Evolutionary conservation across 2,888 invertebrate species (phyloP).

Genomic region (Monoplex corrugatus): DNA sequence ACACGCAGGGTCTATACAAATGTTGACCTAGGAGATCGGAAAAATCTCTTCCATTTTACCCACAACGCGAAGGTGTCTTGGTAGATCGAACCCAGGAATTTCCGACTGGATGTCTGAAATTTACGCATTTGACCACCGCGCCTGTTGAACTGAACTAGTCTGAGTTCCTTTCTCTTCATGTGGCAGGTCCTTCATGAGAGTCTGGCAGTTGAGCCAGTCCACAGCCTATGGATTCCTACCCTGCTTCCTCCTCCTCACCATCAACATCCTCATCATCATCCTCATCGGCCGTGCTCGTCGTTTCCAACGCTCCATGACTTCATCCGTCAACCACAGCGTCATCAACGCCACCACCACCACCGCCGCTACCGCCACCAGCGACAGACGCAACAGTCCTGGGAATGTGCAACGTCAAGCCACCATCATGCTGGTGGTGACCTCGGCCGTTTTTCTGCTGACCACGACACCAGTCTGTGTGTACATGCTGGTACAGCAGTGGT

Average conservation of each 20-base stretch:
- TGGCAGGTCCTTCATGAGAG: conserved; percentile 27
- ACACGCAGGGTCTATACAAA: too few relatives aligned
- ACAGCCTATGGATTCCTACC: conserved; percentile 41
- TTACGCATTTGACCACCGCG: too few relatives aligned
- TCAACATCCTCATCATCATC: conserved; percentile 47
- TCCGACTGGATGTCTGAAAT: too few relatives aligned
- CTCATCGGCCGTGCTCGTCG: conserved; percentile 41
- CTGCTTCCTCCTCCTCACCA: conserved; percentile 35
- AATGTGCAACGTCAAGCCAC: conserved; percentile 44
- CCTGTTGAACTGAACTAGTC: too few relatives aligned
- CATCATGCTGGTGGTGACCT: conserved; percentile 47
- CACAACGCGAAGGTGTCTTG: too few relatives aligned
- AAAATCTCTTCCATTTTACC: too few relatives aligned
- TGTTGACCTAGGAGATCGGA: too few relatives aligned
- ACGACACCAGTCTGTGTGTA: conserved; percentile 47
- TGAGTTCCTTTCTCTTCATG: too few relatives aligned
- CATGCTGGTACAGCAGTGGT: conserved; percentile 45
- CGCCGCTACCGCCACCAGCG: neutral
- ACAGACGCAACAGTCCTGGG: neutral
- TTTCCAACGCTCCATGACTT: conserved; percentile 32
- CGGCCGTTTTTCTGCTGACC: conserved; percentile 38
- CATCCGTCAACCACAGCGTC: neutral
- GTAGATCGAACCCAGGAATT: too few relatives aligned
- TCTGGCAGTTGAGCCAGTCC: conserved; percentile 40
- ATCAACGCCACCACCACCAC: neutral